These are phyloP conservation scores for Glyphotaelius pellucidus DNA, from an alignment of 2,888 invertebrate genomes.

Conservation along the genomic window DNA sequence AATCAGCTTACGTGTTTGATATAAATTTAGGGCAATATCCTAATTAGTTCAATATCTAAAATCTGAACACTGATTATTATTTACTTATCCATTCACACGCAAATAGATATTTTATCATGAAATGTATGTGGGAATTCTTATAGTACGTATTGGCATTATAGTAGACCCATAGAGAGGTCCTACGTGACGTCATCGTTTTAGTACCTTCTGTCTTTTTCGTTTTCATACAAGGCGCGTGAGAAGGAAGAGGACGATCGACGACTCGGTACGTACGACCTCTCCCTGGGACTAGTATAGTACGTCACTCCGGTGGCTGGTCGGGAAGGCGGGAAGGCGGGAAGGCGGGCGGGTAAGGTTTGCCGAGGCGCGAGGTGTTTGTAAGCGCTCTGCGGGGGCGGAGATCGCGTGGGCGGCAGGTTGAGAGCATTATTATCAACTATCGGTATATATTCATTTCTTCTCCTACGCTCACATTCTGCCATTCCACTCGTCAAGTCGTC, in stretches of 20 bases:
- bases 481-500: background rate
- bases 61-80: background rate
- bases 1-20: background rate
- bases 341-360: background rate
- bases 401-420: constrained; percentile 39
- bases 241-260: no score
- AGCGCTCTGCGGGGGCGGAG: constrained; percentile 6
- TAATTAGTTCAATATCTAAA: background rate
- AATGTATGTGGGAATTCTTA: background rate
- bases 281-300: background rate
- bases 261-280: no score
- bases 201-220: no score
- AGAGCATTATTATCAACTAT: constrained; percentile 42
- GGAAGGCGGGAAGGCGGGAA: no score
- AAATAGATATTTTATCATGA: background rate
- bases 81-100: background rate
- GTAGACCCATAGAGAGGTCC: no score
- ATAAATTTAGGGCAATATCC: background rate
- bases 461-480: constrained; percentile 48
- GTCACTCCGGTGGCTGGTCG: background rate
- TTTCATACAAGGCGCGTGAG: no score
- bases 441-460: constrained; percentile 41
- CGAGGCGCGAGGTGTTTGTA: background rate
- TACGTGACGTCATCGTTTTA: no score
- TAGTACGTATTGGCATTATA: background rate